Base-by-base conservation (phyloP, 1,140 invertebrate species). In the Aphelenchoides fujianensis region DNA sequence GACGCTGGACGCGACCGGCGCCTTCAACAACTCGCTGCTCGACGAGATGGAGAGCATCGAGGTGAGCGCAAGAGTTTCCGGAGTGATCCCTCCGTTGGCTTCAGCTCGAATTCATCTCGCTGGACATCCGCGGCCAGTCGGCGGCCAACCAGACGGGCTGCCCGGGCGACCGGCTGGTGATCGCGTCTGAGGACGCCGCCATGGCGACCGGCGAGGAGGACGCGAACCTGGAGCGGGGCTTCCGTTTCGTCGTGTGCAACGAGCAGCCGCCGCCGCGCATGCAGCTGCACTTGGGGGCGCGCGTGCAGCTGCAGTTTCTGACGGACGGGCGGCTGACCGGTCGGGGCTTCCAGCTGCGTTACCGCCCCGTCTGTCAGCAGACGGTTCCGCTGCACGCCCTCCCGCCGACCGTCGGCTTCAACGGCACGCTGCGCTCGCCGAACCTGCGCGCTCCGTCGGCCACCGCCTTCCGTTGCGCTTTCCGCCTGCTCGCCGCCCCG, bases 1-100 rank as follows among this genome's bases (percentile, higher is more conserved):
- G 85, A 76, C 79, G 3, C 83, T 87, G 34, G 81, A 84, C 79
- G 85, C 85, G 69, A 57, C 73, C 48, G 52, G 16, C 3, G 61
- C 34, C 35, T 53, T 34, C n/a, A 70, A 67, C 30, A 37, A 66
- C 31, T 36, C 63, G 1, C 32, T 66, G 16, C 53, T 37, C 16
- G 27, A 66, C 71, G 55, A 59, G 7, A 7, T 59, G 55, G 55
- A 19, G 19, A 7, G 12, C 5, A 23, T 59, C 23, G 31, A 61
- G 16, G 66, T 53, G 27, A 35, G 37, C 3, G 31, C 9, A 63
- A 36, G 36, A 73, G 74, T 30, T n/a, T 69, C 69, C 28, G 72
- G 31, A 59, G 66, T 35, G 31, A 34, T 12, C 23, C 61, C 1
- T 23, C 19, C 23, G 37, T 23, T 16, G 12, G 12, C 23, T 48